Evolutionary conservation across 1,140 invertebrate species (phyloP), one percentile per base, ranked within the genome.

Genomic region (Orchestia grillus): DNA sequence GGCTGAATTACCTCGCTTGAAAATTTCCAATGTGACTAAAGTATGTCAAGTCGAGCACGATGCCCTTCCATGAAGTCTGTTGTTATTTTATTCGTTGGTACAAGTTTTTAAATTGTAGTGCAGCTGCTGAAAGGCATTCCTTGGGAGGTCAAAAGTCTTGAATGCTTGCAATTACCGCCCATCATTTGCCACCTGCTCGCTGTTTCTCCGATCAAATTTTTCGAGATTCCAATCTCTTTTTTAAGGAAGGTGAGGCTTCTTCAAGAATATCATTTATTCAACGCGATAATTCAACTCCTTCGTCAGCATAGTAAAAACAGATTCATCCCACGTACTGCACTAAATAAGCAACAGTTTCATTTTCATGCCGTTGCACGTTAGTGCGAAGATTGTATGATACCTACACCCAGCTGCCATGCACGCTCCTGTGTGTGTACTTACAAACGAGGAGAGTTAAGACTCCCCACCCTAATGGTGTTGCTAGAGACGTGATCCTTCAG

Each of bases 401-500:
- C 62, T 23, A 77, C 62, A 77, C 62, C 6, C 62, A 77, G 62
- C 62, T 77, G 62, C 62, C 3, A 28, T 23, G 62, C 11, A 77
- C 62, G 36, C 62, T 77, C n/a, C n/a, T n/a, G n/a, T n/a, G n/a
- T n/a, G n/a, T n/a, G n/a, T n/a, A n/a, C n/a, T n/a, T n/a, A n/a
- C n/a, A n/a, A n/a, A n/a, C n/a, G n/a, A n/a, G n/a, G n/a, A n/a
- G n/a, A n/a, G n/a, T n/a, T n/a, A n/a, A n/a, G n/a, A n/a, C n/a
- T n/a, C n/a, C n/a, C n/a, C n/a, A n/a, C n/a, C n/a, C n/a, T n/a
- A n/a, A n/a, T n/a, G n/a, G n/a, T n/a, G 88, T 90, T 44, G 88
- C 43, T 41, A 90, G 41, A 90, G 42, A 42, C 88, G 88, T 90
- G 88, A 90, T 90, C n/a, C 88, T 90, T 90, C 42, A 90, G 88